Conservation (phyloP, 23 tunicate species). For the Trididemnum nubilum region DNA sequence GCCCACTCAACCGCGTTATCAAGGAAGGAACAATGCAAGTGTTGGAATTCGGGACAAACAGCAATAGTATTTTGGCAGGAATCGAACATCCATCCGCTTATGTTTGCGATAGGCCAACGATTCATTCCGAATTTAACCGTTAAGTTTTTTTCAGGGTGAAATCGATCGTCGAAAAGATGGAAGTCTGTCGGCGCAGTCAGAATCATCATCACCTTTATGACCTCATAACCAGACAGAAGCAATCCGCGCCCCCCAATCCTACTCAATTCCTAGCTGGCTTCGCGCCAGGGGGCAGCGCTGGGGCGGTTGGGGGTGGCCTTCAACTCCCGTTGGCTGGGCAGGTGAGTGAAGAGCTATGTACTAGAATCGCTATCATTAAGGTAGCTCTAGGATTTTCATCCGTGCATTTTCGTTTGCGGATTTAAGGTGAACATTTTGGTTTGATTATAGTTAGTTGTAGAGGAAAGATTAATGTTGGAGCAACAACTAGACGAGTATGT, state of each 20-base stretch:
- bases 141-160: constrained; percentile 52
- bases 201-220: constrained; percentile 58
- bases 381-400: neutral
- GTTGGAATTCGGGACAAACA: too few species aligned
- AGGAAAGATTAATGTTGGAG: too few species aligned
- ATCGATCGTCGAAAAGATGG: constrained; percentile 84
- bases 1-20: too few species aligned
- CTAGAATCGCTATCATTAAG: neutral
- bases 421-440: too few species aligned
- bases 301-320: constrained; percentile 44
- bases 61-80: too few species aligned
- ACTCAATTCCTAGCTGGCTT: constrained; percentile 62
- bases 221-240: constrained; percentile 39
- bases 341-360: constrained; percentile 40
- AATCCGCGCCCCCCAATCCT: constrained; percentile 38
- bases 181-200: constrained; percentile 76
- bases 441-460: too few species aligned
- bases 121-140: neutral
- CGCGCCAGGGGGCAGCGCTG: constrained; percentile 44
- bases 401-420: too few species aligned
- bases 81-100: too few species aligned
- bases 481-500: too few species aligned
- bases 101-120: too few species aligned
- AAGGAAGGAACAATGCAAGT: too few species aligned
- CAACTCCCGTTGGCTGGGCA: constrained; percentile 54